A percentile compares a stretch with the other conserved stretches of the same genome.
Conservation (phyloP, 2,113 vertebrate genomes). For the Percopsis transmontana region DNA sequence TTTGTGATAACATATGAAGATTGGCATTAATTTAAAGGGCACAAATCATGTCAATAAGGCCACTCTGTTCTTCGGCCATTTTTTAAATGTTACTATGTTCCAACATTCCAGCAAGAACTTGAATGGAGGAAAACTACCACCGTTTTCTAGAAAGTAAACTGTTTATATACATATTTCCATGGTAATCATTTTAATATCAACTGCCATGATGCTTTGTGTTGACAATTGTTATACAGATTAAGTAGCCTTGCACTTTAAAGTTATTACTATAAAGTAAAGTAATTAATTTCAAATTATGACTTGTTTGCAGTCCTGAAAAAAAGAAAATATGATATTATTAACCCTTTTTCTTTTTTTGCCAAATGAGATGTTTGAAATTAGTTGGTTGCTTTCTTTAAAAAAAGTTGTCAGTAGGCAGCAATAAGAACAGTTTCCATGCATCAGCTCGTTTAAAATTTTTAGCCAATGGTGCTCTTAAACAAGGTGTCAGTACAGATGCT, state of each 20-base stretch:
- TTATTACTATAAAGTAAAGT: conserved; percentile 13
- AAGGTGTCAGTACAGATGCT: not conserved
- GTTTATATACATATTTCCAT: conserved; percentile 38
- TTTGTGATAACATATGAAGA: conserved; percentile 30
- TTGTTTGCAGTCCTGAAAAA: not conserved
- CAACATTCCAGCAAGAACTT: conserved; percentile 39
- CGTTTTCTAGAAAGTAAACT: conserved; percentile 33
- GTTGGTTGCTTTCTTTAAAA: conserved; percentile 10
- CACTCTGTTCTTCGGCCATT: conserved; percentile 29
- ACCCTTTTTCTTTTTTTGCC: too few relatives aligned
- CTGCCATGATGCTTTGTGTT: conserved; percentile 22
- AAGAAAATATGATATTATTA: conserved; percentile 24
- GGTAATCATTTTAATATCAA: conserved; percentile 11
- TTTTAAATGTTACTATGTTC: conserved; percentile 56
- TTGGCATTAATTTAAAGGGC: conserved; percentile 4
- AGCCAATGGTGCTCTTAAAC: not conserved
- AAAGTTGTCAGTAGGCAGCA: conserved; percentile 15
- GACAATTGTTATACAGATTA: conserved; percentile 28
- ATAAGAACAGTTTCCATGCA: conserved; percentile 18
- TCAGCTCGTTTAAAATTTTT: not conserved
- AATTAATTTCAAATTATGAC: conserved; percentile 27
- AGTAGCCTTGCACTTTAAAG: conserved; percentile 54
- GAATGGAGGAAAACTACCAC: conserved; percentile 15
- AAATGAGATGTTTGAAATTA: conserved; percentile 16
- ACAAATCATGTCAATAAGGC: conserved; percentile 4